These are phyloP conservation scores for Leucoptera coffeella DNA, from an alignment of 2,888 invertebrate genomes.

Conservation along the genomic window DNA sequence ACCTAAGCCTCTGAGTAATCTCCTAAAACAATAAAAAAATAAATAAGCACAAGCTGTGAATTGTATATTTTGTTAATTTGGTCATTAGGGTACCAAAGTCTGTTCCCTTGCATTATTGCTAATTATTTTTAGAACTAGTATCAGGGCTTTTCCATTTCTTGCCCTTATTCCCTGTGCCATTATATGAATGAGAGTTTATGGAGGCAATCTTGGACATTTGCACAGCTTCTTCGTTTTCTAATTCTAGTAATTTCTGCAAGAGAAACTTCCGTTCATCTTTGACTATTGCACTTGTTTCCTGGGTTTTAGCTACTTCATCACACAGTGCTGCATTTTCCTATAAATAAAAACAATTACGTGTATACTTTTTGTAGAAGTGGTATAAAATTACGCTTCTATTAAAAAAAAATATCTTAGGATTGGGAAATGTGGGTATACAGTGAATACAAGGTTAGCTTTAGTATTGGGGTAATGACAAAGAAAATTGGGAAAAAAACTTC, in stretches of 20 bases:
- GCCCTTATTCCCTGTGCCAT: conserved; percentile 23
- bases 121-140: not conserved
- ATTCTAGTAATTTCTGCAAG: conserved; percentile 67
- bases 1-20: too few relatives aligned
- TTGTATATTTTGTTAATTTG: too few relatives aligned
- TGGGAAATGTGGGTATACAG: too few relatives aligned
- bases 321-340: conserved; percentile 82
- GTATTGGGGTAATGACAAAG: too few relatives aligned
- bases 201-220: conserved; percentile 7
- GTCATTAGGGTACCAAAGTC: too few relatives aligned
- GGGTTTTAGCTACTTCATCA: conserved; percentile 81
- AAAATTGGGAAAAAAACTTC: too few relatives aligned
- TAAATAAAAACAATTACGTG: conserved; percentile 8
- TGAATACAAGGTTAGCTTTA: not conserved
- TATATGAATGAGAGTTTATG: conserved; percentile 6
- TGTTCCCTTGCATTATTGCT: too few relatives aligned
- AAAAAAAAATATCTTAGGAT: too few relatives aligned
- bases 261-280: conserved; percentile 81
- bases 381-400: too few relatives aligned
- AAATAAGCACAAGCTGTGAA: too few relatives aligned
- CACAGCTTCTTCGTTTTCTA: conserved; percentile 45
- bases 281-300: conserved; percentile 71
- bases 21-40: too few relatives aligned
- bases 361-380: too few relatives aligned
- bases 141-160: conserved; percentile 20